Evolutionary conservation across 2,113 vertebrate species (phyloP), one percentile per base, ranked within the genome.

Genomic region (Hassar affinis): DNA sequence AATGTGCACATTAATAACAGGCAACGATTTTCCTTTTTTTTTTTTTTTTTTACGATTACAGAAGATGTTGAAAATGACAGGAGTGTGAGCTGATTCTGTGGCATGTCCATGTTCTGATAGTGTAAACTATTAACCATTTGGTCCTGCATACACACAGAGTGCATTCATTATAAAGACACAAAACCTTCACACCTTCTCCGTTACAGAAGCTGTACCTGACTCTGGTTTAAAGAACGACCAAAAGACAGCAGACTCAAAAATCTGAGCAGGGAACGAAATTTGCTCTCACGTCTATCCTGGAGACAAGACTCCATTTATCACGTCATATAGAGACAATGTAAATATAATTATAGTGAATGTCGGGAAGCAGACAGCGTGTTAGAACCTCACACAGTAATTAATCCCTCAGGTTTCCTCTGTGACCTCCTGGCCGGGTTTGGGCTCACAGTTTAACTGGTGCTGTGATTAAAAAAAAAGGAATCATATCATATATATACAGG

Each of bases 1-100:
- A 54, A 76, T 51, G n/a, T 74, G 45, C 17, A 15, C 71, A 74
- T 74, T 74, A 74, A 74, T 74, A 30, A 74, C 1, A 47, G 45
- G n/a, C 20, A 2, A 45, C 3, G 17, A 35, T 69, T 69, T 69
- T n/a, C n/a, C n/a, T n/a, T 47, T 47, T 47, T 47, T 47, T n/a
- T 47, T 47, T 47, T 47, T 47, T 10, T 68, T 25, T 45, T 47
- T 8, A n/a, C 6, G 45, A 74, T 49, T 49, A 74, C 3, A 76
- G 72, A 76, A 76, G 25, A 71, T 45, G 64, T 68, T 62, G 59
- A 62, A 4, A 64, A 61, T 10, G 18, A 20, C 22, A 0, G n/a
- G 42, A 45, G 15, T 64, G 64, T 38, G 64, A 38, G 17, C 17
- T 15, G 69, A 25, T 27, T 42, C 69, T 72, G 45, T 2, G 15